Conservation (phyloP, 2,113 vertebrate genomes). For the Platanista minor region DNA sequence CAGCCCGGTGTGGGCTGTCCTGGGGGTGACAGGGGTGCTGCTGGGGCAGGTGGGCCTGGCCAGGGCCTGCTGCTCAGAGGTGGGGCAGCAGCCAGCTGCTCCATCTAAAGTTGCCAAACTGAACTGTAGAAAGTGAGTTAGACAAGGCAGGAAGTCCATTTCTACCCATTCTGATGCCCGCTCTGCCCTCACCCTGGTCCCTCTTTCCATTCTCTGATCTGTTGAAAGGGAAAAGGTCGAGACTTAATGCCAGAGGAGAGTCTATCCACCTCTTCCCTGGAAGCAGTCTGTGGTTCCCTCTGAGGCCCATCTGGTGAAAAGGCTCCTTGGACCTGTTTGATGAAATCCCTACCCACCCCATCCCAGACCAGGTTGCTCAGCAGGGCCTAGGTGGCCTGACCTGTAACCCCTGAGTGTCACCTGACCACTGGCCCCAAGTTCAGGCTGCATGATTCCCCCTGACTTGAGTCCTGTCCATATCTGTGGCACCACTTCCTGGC, state of each 20-base stretch:
- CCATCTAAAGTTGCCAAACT: not conserved
- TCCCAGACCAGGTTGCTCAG: not conserved
- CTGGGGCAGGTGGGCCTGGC: not conserved
- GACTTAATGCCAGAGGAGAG: not conserved
- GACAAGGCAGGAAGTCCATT: not conserved
- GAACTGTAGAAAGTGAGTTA: not conserved
- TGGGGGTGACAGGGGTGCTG: not conserved
- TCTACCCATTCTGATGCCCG: not conserved
- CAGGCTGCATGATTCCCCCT: not conserved
- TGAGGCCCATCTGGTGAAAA: not conserved
- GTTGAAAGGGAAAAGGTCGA: not conserved
- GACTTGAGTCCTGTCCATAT: rapidly evolving
- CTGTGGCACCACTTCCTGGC: not conserved
- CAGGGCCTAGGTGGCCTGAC: not conserved
- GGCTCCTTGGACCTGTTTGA: not conserved
- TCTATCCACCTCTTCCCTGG: not conserved
- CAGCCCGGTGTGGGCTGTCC: not conserved
- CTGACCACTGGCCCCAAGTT: not conserved
- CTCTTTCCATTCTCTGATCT: not conserved
- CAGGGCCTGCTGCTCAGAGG: not conserved
- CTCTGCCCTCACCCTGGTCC: not conserved
- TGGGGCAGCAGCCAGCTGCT: not conserved
- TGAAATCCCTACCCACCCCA: not conserved
- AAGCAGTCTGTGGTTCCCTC: not conserved
- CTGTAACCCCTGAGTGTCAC: not conserved